A percentile compares a stretch with the other conserved stretches of the same genome.
phyloP scores from a whole-genome alignment of 2,113 vertebrate genomes.

The Paedocypris sp. region DNA sequence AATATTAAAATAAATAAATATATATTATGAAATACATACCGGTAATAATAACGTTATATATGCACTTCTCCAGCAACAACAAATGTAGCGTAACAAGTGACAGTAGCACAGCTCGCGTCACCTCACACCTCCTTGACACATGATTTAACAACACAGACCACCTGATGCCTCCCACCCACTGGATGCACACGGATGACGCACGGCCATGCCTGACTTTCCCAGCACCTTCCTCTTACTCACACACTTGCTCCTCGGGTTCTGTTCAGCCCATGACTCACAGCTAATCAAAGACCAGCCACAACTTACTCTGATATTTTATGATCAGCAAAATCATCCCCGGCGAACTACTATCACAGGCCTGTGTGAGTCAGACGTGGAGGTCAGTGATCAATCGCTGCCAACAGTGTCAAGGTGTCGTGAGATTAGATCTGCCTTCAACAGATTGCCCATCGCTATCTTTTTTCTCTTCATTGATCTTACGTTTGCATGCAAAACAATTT shows the following conservation, averaged over 20 bases:
- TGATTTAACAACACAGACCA: constrained; percentile 12
- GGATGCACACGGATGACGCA: background rate
- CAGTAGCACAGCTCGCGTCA: background rate
- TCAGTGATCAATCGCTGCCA: too few species aligned
- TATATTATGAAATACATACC: too few species aligned
- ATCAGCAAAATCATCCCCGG: too few species aligned
- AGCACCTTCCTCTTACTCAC: background rate
- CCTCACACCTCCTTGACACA: background rate
- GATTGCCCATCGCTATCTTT: too few species aligned
- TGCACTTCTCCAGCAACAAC: too few species aligned
- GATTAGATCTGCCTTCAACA: too few species aligned
- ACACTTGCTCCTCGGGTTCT: background rate
- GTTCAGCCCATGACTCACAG: background rate
- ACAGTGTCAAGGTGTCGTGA: too few species aligned
- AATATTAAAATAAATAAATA: too few species aligned
- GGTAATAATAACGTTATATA: too few species aligned
- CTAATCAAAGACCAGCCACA: background rate
- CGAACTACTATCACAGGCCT: background rate
- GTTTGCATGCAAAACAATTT: too few species aligned
- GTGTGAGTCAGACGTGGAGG: too few species aligned
- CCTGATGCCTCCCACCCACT: background rate
- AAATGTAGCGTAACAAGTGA: background rate
- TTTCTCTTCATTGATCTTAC: too few species aligned
- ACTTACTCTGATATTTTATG: background rate
- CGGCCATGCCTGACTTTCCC: background rate